Evolutionary conservation across 2,113 vertebrate genomes (phyloP), one percentile per base, ranked within the genome.

Genomic region (Corythaeola cristata): DNA sequence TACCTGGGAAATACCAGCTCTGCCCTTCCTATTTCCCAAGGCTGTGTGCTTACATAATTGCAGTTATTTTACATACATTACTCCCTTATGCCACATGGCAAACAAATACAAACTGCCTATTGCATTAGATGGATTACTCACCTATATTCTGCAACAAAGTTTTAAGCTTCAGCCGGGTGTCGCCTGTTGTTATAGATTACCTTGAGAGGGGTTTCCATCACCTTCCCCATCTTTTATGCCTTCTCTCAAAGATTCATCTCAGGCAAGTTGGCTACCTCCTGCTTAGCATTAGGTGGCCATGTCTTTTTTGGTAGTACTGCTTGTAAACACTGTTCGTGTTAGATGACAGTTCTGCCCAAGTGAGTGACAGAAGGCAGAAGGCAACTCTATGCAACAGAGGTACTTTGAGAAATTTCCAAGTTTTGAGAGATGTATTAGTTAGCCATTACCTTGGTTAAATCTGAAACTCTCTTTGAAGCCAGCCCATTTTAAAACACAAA

Each of bases 1-100:
- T 92, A 96, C 79, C 83, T 89, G 89, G 73, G 77, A 96, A 97
- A 94, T 71, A 92, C 39, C 39, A 86, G 95, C 60, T 96, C 92
- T 93, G 89, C 95, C 93, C 35, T 93, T 92, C 89, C 55, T 64
- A 64, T 93, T 90, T 95, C 92, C 83, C 83, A 94, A 80, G 86
- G 73, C 77, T n/a, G 58, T 37, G 49, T 58, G 53, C 56, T 96
- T 93, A 95, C 88, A 68, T 93, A 96, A 97, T 71, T 89, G 56
- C 73, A 87, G 39, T 33, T 81, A 59, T 66, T 84, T 72, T 72
- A 94, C 68, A 78, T 73, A 53, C 27, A 26, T 68, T 63, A 90
- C 22, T 92, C 79, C 64, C 44, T 77, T 47, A 86, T 59, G 64
- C 68, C 67, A 84, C 64, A 73, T 26, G 49, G 75, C 87, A 96